These are phyloP conservation scores for Sus cebifrons DNA, from an alignment of 2,797 vertebrate species.

Conservation along the genomic window DNA sequence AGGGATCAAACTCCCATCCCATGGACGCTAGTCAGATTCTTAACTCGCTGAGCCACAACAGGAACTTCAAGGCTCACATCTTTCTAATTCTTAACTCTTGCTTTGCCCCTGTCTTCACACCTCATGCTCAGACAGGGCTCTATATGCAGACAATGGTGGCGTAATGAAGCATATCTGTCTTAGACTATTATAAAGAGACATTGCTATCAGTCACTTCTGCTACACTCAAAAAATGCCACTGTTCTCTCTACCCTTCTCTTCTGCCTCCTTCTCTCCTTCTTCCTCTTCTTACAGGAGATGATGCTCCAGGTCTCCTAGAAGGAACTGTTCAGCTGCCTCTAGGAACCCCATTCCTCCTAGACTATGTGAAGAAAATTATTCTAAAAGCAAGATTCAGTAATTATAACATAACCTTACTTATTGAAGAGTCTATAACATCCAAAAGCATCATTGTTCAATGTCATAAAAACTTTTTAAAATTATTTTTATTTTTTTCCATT, in stretches of 20 bases:
- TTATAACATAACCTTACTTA: background rate
- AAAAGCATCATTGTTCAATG: background rate
- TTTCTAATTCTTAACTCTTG: conserved; percentile 19
- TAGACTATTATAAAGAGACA: conserved; percentile 33
- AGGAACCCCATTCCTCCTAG: background rate
- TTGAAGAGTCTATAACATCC: background rate
- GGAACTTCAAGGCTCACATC: background rate
- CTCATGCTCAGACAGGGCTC: background rate
- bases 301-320: background rate
- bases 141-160: background rate
- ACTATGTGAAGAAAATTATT: background rate
- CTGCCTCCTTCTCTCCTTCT: background rate
- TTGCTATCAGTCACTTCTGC: background rate
- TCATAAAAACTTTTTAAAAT: background rate
- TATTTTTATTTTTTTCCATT: too few species aligned
- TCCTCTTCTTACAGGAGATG: background rate
- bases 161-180: background rate
- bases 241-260: background rate
- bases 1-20: too few species aligned
- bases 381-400: background rate
- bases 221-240: background rate
- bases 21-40: too few species aligned
- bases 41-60: too few species aligned
- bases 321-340: background rate
- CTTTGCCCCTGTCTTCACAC: background rate